These are phyloP conservation scores for Morus bassanus DNA, from an alignment of 2,797 vertebrate species.

Conservation along the genomic window DNA sequence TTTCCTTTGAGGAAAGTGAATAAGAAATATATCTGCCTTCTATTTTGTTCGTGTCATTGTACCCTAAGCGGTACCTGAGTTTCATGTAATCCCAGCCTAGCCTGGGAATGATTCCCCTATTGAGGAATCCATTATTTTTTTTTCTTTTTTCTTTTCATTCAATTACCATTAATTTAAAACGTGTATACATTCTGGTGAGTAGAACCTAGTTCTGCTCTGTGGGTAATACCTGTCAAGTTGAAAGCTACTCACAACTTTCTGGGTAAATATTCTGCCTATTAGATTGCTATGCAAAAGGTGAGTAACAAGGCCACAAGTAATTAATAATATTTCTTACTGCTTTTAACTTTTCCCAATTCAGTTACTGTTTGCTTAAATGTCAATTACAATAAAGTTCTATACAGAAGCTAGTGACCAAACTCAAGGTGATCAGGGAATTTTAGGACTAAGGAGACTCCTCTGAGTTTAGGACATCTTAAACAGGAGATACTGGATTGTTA, in stretches of 20 bases:
- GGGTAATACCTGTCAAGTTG: neutral
- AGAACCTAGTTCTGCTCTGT: neutral
- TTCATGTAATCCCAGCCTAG: neutral
- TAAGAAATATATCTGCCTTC: neutral
- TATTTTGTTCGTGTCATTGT: neutral
- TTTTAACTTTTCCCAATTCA: neutral
- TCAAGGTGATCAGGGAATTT: neutral
- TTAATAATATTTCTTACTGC: neutral
- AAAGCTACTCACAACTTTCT: neutral
- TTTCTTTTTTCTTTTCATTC: neutral
- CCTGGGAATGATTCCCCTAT: neutral
- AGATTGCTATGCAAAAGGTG: neutral
- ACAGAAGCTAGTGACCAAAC: neutral
- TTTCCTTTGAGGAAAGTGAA: neutral
- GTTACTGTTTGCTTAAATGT: neutral
- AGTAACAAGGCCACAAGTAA: neutral
- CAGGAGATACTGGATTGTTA: neutral
- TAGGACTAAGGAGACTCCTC: neutral
- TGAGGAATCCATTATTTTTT: neutral
- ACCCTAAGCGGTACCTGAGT: neutral
- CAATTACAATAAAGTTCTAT: neutral
- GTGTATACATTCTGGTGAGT: too few relatives aligned
- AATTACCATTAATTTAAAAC: neutral
- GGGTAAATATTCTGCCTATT: neutral
- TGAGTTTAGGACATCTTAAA: neutral